Base-by-base conservation (phyloP, 1,140 invertebrate species). In the Apis dorsata region DNA sequence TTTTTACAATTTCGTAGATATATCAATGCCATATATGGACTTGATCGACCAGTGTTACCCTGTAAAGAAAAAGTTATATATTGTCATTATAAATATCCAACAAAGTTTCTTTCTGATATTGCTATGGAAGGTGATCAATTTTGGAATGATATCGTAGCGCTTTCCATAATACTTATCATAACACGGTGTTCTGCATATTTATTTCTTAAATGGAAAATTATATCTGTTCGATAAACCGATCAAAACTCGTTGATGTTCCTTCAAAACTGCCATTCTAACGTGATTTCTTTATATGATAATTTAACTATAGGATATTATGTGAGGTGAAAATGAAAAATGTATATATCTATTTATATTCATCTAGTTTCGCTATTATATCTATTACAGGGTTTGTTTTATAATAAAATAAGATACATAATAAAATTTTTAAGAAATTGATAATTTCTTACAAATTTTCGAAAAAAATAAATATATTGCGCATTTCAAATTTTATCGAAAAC, bases 1-100 rank as follows among this genome's bases (percentile, higher is more conserved):
- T 21, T 51, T 12, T 13, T 49, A 5, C 15, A 1, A 44, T 76
- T 77, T 90, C 84, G 15, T 66, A 94, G 93, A 10, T 95, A 95
- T 63, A 95, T 98, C 21, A 95, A 95, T n/a, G 96, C 97, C 7
- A 97, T 99, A 73, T 99, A 98, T 89, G 97, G 98, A 0, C 91
- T 96, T 60, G 93, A 97, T 86, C 94, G 98, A 78, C 92, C 94
- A 1, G 95, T 92, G 11, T 91, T 98, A 15, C 94, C 94, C 0
- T 97, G 97, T 90, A 65, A 79, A 17, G 59, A 65, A 5, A 81
- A 79, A 5, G 51, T 92, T 28, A 84, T 90, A 9, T 97, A 97
- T 82, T 98, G 97, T 84, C 97, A 97, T 91, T 97, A 97, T 89
- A 96, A 95, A 90, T 95, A 97, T 87, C 96, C 97, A 1, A 91